Percentiles rank a stretch among this genome's conserved stretches.
phyloP scores from a whole-genome alignment of 2,113 vertebrate genomes.

The Tauraco erythrolophus region DNA sequence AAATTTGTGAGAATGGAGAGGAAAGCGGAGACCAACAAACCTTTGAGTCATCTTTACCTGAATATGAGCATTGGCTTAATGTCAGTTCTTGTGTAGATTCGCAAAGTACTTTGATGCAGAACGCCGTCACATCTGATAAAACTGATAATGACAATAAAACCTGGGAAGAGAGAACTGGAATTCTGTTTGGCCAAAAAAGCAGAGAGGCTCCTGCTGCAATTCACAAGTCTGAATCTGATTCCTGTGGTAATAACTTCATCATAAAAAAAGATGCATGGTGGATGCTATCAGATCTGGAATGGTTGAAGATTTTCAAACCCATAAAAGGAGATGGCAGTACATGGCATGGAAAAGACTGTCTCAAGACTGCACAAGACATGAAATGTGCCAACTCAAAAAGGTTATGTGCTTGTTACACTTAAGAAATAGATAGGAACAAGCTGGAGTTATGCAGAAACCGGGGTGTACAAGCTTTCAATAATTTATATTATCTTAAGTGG shows the following conservation, averaged over 20 bases:
- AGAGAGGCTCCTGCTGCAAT: neutral
- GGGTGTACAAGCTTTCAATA: neutral
- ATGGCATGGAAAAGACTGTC: neutral
- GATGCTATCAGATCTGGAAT: constrained; percentile 57
- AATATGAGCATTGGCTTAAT: neutral
- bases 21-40: neutral
- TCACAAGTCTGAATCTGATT: neutral
- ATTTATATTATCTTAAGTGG: neutral
- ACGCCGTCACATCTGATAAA: neutral
- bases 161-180: neutral
- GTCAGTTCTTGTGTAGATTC: neutral
- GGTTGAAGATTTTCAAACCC: constrained; percentile 73
- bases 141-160: neutral
- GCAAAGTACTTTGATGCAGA: neutral
- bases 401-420: neutral
- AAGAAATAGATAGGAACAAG: neutral
- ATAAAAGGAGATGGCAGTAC: neutral
- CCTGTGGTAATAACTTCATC: neutral
- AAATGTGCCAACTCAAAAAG: constrained; percentile 8
- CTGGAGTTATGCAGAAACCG: neutral
- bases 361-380: neutral
- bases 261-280: neutral
- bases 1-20: neutral
- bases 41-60: neutral
- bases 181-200: neutral